Percentiles rank a stretch among this genome's conserved stretches.
These are phyloP conservation scores for Neodiprion virginianus DNA, from an alignment of 1,140 invertebrate genomes.

Conservation along the genomic window DNA sequence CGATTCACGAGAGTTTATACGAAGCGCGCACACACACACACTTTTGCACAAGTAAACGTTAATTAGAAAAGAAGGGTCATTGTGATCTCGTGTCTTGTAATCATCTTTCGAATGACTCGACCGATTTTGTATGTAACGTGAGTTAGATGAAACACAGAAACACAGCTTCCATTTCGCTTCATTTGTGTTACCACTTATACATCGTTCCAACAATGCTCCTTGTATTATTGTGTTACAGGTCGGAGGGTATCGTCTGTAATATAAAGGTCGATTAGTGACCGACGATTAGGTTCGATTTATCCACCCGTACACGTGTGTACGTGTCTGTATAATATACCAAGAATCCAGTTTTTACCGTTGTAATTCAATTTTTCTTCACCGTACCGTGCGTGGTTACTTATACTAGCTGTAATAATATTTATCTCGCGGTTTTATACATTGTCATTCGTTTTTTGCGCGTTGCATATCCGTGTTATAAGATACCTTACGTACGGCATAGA, in stretches of 20 bases:
- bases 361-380: no score
- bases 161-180: conserved; percentile 10
- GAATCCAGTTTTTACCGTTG: no score
- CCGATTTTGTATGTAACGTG: conserved; percentile 8
- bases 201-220: conserved; percentile 2
- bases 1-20: background rate
- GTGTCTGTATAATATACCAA: no score
- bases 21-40: background rate
- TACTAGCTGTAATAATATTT: no score
- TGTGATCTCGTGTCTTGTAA: conserved; percentile 26
- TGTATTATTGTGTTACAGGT: background rate
- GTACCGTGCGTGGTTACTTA: no score
- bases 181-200: background rate
- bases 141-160: conserved; percentile 11
- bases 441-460: no score
- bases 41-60: conserved; percentile 14
- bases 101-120: conserved; percentile 32
- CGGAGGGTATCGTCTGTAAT: no score
- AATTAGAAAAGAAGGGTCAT: conserved; percentile 31
- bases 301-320: no score
- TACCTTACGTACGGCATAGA: no score
- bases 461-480: no score
- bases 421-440: no score
- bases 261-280: background rate
- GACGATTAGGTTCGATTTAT: background rate